Evolutionary conservation across 2,888 invertebrate genomes (phyloP), one percentile per base, ranked within the genome.

Genomic region (Scaptomyza flava): DNA sequence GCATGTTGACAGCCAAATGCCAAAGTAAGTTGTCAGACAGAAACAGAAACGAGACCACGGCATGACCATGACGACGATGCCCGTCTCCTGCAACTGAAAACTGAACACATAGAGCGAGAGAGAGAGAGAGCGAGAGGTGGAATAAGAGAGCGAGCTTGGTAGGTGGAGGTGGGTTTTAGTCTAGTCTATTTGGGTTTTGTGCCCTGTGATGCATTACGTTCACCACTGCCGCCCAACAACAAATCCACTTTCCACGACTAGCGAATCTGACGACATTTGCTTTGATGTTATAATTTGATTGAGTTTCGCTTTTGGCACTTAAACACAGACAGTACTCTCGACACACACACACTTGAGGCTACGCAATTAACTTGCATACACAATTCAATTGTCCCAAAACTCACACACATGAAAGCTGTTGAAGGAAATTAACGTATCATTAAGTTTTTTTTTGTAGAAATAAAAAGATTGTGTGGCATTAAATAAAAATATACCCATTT

Each of bases 1-100:
- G 81, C 81, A 72, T 87, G 89, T 79, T 89, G 87, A 87, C 87
- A 87, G 89, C 77, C 79, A 84, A 88, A 85, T 87, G 85, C 79
- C 83, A 85, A 85, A 85, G 86, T 81, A 79, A 85, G 87, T 82
- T 85, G 87, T 85, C 84, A 87, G 81, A 72, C 74, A 72, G 72
- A 63, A 71, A 74, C 58, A 61, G 62, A 61, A 69, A 62, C 62
- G 68, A 67, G 77, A 79, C 77, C 74, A 73, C 67, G 66, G 66
- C 71, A 77, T 73, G 73, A 61, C 72, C 68, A 60, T 72, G 72
- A 72, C 68, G 59, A 72, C 52, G 64, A 53, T 54, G 68, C 77
- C 77, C 77, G 79, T 81, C 74, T 23, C 20, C 43, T 34, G 50
- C n/a, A 20, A 23, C 50, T 63, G 68, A 68, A 53, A 60, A 59